A percentile compares a stretch with the other conserved stretches of the same genome.
These are phyloP conservation scores for Chelonoidis abingdonii DNA, from an alignment of 2,113 vertebrate species.

Conservation along the genomic window DNA sequence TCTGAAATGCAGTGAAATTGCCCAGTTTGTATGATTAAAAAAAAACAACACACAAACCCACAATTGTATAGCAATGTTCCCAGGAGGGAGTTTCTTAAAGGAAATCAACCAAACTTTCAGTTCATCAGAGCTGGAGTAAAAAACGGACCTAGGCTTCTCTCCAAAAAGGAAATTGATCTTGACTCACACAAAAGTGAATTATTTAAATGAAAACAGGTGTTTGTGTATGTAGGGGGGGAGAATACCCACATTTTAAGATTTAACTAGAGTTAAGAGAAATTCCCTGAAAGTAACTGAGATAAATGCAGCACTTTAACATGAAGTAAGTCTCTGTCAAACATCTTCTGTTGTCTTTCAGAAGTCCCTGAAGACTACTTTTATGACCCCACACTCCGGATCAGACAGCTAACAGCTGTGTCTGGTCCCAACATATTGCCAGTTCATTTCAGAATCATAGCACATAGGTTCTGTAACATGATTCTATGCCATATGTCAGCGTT, in stretches of 20 bases:
- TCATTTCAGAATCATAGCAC: background rate
- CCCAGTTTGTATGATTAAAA: background rate
- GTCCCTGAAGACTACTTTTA: background rate
- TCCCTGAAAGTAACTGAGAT: background rate
- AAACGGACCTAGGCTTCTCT: fast-evolving
- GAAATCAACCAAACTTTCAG: background rate
- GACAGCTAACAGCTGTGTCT: background rate
- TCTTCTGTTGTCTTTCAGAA: background rate
- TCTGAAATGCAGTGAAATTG: background rate
- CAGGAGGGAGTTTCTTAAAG: background rate
- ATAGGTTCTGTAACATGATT: background rate
- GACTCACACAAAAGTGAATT: background rate
- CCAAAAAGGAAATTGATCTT: background rate
- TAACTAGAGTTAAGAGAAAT: background rate
- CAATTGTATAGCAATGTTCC: fast-evolving
- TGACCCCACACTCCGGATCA: background rate
- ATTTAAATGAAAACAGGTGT: background rate
- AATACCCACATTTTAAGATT: background rate
- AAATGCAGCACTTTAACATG: background rate
- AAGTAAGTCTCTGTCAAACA: background rate
- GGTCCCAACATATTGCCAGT: background rate
- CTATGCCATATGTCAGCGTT: background rate
- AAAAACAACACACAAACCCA: background rate
- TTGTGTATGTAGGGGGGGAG: too few relatives aligned
- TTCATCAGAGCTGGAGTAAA: background rate